These are phyloP conservation scores for Halocynthia aurantium DNA, from an alignment of 23 tunicate species.

Conservation along the genomic window DNA sequence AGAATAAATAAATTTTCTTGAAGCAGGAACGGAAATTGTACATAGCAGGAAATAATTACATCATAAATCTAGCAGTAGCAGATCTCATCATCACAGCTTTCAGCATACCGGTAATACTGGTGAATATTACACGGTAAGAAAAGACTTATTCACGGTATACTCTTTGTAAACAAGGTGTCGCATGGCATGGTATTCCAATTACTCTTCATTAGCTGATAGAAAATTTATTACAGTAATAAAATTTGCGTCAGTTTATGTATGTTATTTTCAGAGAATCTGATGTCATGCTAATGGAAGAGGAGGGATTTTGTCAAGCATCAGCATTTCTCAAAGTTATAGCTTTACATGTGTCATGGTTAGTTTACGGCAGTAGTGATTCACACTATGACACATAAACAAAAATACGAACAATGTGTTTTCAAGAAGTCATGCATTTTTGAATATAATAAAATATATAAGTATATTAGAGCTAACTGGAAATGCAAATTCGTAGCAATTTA, in stretches of 20 bases:
- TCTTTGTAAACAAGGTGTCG: too few relatives aligned
- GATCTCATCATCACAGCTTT: conserved; percentile 25
- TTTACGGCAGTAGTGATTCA: neutral
- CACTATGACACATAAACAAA: neutral
- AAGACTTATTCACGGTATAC: too few relatives aligned
- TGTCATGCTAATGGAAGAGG: neutral
- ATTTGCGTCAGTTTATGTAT: too few relatives aligned
- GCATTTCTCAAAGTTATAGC: conserved; percentile 33
- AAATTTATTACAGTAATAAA: too few relatives aligned
- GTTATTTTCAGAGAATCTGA: too few relatives aligned
- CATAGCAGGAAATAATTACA: conserved; percentile 40
- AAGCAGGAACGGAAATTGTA: conserved; percentile 19
- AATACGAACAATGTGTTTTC: neutral
- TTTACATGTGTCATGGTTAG: conserved; percentile 47
- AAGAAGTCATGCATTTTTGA: neutral
- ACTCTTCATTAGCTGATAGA: too few relatives aligned
- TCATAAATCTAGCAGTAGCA: conserved; percentile 31
- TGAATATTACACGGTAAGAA: conserved; percentile 22
- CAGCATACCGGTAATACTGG: conserved; percentile 35
- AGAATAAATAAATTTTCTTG: neutral
- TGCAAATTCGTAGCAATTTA: neutral
- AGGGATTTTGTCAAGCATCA: conserved; percentile 22
- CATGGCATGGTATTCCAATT: too few relatives aligned
- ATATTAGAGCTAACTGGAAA: neutral
- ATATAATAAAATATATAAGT: neutral